Evolutionary conservation across 2,113 vertebrate genomes (phyloP), one percentile per base, ranked within the genome.

Genomic region (Caretta caretta): DNA sequence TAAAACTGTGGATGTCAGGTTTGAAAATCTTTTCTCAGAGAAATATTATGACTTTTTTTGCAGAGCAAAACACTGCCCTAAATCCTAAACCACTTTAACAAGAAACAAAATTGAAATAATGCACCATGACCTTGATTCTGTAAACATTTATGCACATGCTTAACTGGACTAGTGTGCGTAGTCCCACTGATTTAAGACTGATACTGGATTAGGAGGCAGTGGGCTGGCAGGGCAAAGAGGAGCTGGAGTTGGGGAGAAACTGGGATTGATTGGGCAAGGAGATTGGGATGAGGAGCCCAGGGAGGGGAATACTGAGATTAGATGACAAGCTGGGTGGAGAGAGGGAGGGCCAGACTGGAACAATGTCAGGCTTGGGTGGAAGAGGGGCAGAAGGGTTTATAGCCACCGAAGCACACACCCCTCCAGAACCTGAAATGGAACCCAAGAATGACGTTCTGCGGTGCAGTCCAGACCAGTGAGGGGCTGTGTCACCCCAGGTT

Each of bases 1-100:
- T 97, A 98, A 99, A 96, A 99, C 99, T 48, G 99, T 99, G 97
- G 99, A 99, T 97, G 98, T 99, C 96, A 98, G 99, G 99, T 99
- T 98, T 98, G 98, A 93, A 97, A 94, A 90, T 92, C 75, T 49
- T 93, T 97, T 97, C 46, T 86, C 87, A 87, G 25, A 92, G 38
- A 93, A 90, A 87, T 90, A 82, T 89, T 93, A 69, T 5, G 84
- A 65, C 65, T 91, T 35, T 84, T 72, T 54, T 4, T 59, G 14
- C 2, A 87, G 87, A 93, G 86, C 49, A 81, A 93, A 96, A 35
- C 49, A 92, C 29, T 27, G 82, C 25, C 22, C 22, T 76, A 88
- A 92, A 88, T 46, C 17, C 49, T 42, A 46, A 46, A 82, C 76
- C 86, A n/a, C 59, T 82, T 93, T 86, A 82, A 27, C 51, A 92